Conservation (phyloP, 1,140 invertebrate genomes). For the Formica exsecta region DNA sequence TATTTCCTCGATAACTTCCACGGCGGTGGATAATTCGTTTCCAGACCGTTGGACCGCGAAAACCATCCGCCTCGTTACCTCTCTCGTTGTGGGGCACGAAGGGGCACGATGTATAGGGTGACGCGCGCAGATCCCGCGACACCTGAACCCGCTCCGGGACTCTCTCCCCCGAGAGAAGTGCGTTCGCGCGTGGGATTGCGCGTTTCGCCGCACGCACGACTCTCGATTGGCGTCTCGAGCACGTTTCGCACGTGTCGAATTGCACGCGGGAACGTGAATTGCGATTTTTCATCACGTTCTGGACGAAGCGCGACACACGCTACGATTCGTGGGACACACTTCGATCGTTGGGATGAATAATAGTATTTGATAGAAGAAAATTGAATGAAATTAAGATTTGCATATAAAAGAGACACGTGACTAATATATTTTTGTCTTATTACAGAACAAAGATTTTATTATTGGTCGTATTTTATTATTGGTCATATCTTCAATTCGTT, state of each 20-base stretch:
- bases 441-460: background rate
- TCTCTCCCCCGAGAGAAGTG: slow-evolving; percentile 31
- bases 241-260: slow-evolving; percentile 52
- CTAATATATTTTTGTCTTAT: background rate
- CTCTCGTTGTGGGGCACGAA: slow-evolving; percentile 46
- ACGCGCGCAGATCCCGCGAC: slow-evolving; percentile 45
- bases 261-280: slow-evolving; percentile 44
- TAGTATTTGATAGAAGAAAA: background rate
- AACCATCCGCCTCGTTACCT: slow-evolving; percentile 79
- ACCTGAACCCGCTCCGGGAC: slow-evolving; percentile 68
- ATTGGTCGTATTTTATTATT: background rate
- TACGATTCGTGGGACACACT: background rate
- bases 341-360: background rate
- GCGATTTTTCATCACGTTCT: background rate
- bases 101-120: background rate
- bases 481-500: background rate
- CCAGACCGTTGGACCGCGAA: slow-evolving; percentile 80
- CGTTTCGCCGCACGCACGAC: slow-evolving; percentile 51
- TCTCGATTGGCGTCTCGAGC: slow-evolving; percentile 57
- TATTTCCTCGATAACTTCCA: slow-evolving; percentile 80
- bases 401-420: background rate
- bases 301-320: background rate
- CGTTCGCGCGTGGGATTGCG: slow-evolving; percentile 71
- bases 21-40: slow-evolving; percentile 80
- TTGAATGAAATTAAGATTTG: background rate